phyloP scores from a whole-genome alignment of 2,113 vertebrate species.

The Salminus brasiliensis region DNA sequence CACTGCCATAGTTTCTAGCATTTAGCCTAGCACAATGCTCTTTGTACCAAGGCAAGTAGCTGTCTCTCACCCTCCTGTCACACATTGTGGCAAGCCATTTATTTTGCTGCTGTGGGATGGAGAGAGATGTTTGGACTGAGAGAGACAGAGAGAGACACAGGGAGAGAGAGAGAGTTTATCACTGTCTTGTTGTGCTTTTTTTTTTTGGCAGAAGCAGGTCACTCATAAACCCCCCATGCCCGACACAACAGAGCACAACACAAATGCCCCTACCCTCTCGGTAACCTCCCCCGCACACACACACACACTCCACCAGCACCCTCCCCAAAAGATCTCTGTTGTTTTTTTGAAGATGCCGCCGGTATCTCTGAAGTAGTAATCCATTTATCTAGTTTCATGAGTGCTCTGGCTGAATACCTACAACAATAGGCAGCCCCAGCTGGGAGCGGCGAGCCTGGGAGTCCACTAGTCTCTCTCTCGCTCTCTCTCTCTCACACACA shows the following conservation, averaged over 20 bases:
- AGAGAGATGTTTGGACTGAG: slow-evolving; percentile 71
- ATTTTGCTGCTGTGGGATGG: slow-evolving; percentile 76
- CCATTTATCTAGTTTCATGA: slow-evolving; percentile 85
- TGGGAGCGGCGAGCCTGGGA: slow-evolving; percentile 77
- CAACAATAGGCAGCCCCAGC: slow-evolving; percentile 79
- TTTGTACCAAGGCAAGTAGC: not conserved
- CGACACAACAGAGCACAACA: slow-evolving; percentile 62
- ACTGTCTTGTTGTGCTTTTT: slow-evolving; percentile 76
- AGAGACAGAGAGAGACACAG: slow-evolving; percentile 67
- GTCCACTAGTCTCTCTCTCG: slow-evolving; percentile 71
- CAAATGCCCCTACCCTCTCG: slow-evolving; percentile 71
- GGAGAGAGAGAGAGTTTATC: slow-evolving; percentile 85
- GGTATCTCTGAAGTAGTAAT: slow-evolving; percentile 83
- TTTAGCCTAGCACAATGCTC: not conserved
- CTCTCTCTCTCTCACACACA: not conserved
- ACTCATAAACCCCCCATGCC: slow-evolving; percentile 79
- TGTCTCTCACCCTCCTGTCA: slow-evolving; percentile 56
- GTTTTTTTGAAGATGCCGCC: slow-evolving; percentile 79
- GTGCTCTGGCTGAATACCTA: slow-evolving; percentile 71
- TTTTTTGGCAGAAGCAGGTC: slow-evolving; percentile 76
- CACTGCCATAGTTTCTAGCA: not conserved
- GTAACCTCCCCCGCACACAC: slow-evolving; percentile 50
- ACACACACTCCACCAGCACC: slow-evolving; percentile 4
- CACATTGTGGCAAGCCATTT: slow-evolving; percentile 86
- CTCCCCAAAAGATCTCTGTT: slow-evolving; percentile 71